Base-by-base conservation (phyloP, 2,888 invertebrate genomes). In the Eristalis tenax region DNA sequence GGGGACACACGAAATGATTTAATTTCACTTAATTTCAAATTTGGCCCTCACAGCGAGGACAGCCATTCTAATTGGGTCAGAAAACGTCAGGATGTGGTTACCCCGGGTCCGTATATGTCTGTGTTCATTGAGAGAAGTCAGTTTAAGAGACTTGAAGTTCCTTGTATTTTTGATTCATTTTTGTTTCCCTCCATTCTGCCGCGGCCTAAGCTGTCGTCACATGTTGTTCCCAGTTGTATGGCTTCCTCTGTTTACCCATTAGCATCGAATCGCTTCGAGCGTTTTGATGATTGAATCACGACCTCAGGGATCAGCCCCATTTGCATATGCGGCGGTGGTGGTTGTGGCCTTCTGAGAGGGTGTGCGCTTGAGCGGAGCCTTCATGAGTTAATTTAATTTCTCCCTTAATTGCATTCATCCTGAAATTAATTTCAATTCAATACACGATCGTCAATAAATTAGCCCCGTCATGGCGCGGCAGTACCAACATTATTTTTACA, bases 1-100 rank as follows among this genome's bases (percentile, higher is more conserved):
- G n/a, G 32, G 57, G 57, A 8, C 32, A 76, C 59, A 61, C 65
- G 59, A 59, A 66, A 76, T 65, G 80, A 80, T 71, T 71, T 32
- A 63, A 84, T 80, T 80, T 73, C 57, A 75, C 65, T 80, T 71
- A 63, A 75, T 75, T 76, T 35, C 15, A 68, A 61, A 69, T 76
- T 70, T 56, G 18, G 61, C 57, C 59, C 40, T 13, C 5, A 10
- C 26, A 56, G 32, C 32, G 32, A 6, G 32, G 32, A 1, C 32
- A 5, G 22, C 13, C 1, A 11, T 18, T 28, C 43, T 63, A 74
- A 56, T 56, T 65, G 64, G 64, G 56, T n/a, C 65, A 65, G 4
- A 0, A n/a, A n/a, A n/a, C 40, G 64, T 38, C 13, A 13, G 38
- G 35, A 35, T 35, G 32, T 3, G 15, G 64, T 18, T 56, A 2